Evolutionary conservation across 2,888 invertebrate species (phyloP), one percentile per base, ranked within the genome.

Genomic region (Drosophila vallismaia): DNA sequence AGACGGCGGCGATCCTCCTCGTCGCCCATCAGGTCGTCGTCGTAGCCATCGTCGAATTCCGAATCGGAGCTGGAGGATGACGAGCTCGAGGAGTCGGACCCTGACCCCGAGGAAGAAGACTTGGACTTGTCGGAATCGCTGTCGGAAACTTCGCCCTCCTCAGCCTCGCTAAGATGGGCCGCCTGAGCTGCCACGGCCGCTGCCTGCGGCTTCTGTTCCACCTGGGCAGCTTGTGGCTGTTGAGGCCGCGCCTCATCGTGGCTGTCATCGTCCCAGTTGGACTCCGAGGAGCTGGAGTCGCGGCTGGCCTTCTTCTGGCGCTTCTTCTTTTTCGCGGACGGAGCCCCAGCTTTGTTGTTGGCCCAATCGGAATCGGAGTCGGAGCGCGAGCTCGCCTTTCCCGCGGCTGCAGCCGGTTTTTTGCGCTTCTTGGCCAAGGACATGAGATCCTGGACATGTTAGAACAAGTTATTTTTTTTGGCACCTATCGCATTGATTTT

Each of bases 1-100:
- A 99, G 92, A 0, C 97, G 93, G 1, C 96, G 96, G 84, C 97
- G 94, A 92, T 99, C 99, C 78, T 97, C 98, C 68, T 97, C 98
- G 91, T 99, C 98, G 0, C 98, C 98, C 96, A 99, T 98, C 29
- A 99, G 93, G 90, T 99, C 97, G 74, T 99, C 98, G 90, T 98
- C 99, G 85, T 97, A 98, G 72, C 99, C 99, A 92, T 99, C 99
- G 90, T 98, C 96, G 89, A 98, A 99, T 91, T 98, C 98, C 77
- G 96, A 96, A 74, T 97, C 95, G 57, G 94, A 94, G 77, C 93
- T 94, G 0, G 93, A 93, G 0, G 93, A 93, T 3, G 88, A 84
- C 0, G 87, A 86, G 9, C 75, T 77, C 0, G 87, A 77, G 4
- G 87, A 79, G 26, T 76, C 77, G 4, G 88, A 81, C 0, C 87